Evolutionary conservation across 1,140 invertebrate genomes (phyloP), one percentile per base, ranked within the genome.

Genomic region (Phymastichus coffea): DNA sequence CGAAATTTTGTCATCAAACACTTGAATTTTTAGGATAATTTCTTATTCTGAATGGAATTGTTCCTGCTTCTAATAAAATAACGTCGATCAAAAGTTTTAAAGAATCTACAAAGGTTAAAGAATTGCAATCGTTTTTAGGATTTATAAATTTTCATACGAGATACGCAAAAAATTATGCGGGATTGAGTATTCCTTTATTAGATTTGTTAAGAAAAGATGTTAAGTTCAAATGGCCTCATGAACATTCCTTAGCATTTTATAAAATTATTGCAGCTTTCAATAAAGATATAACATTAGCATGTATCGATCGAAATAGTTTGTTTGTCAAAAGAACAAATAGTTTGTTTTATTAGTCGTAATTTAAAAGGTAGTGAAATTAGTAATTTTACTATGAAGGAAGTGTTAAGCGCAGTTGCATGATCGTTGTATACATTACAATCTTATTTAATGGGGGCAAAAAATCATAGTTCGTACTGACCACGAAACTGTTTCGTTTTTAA

Each of bases 111-210:
- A 76, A 65, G 23, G 57, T 68, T 10, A 74, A 70, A 49, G 65
- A 78, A 46, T 48, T 79, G 7, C 68, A 71, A 62, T 64, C 72
- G 23, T 82, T 80, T 62, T 60, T 83, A 26, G 79, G 76, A 3
- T 47, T 79, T 3, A 57, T 75, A 3, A 77, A 78, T 28, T 82
- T 71, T 63, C 76, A 81, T 51, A 58, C 72, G 1, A 67, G 72
- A 62, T 82, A 77, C 66, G 67, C 73, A 0, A 52, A 60, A n/a
- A 41, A 65, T 35, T 74, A 68, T 43, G 26, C 61, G 1, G 17
- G 61, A 8, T 41, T 48, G 20, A 47, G 30, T 23, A 51, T 63
- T 0, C 64, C 57, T 4, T 30, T 66, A 4, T 2, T 66, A 6
- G 20, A 61, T 33, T n/a, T 61, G 10, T 40, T 59, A 2, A 66